These are phyloP conservation scores for Rhinopomastus cyanomelas DNA, from an alignment of 2,113 vertebrate species.

Conservation along the genomic window DNA sequence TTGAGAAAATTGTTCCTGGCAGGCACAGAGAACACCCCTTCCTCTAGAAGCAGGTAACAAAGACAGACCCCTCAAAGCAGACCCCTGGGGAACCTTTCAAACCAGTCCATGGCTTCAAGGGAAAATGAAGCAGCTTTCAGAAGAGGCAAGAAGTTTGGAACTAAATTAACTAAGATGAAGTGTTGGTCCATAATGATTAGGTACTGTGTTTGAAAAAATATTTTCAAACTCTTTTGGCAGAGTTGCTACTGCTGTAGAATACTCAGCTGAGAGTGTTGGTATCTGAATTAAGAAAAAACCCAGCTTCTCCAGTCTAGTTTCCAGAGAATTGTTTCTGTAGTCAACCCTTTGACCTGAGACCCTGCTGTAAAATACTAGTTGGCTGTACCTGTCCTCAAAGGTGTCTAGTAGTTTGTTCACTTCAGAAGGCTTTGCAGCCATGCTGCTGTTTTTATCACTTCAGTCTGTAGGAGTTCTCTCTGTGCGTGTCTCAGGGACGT, in stretches of 20 bases:
- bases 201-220: neutral
- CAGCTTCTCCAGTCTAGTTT: neutral
- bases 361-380: neutral
- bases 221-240: neutral
- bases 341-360: neutral
- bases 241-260: neutral
- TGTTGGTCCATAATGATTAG: neutral
- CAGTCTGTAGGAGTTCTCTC: neutral
- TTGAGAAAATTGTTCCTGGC: slow-evolving; percentile 39
- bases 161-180: neutral
- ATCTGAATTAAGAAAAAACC: neutral
- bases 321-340: neutral
- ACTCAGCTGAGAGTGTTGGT: neutral
- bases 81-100: slow-evolving; percentile 19
- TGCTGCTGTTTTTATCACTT: neutral
- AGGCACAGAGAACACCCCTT: slow-evolving; percentile 24
- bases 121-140: neutral
- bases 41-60: slow-evolving; percentile 52
- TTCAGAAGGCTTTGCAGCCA: neutral
- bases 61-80: slow-evolving; percentile 11
- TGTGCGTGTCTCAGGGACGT: neutral
- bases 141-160: neutral
- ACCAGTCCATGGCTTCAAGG: neutral
- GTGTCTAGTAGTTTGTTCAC: neutral
- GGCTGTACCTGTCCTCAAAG: neutral